Base-by-base conservation (phyloP, 2,113 vertebrate genomes). In the Chloropsis cyanopogon region DNA sequence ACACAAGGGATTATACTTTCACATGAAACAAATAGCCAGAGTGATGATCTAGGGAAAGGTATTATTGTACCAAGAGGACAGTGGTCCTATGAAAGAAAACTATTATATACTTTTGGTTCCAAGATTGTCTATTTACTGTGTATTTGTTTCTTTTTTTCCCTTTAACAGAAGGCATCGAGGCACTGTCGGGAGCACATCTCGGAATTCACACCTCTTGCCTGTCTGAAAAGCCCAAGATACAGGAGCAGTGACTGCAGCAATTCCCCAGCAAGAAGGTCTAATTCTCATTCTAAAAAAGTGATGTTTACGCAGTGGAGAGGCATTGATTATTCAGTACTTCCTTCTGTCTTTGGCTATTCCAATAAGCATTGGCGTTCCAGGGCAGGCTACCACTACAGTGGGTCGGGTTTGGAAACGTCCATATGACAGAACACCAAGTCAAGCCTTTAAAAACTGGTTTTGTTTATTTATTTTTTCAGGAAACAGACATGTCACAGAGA, bases 181-280 rank as follows among this genome's bases (percentile, higher is more conserved):
- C 97, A 97, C n/a, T 97, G 98, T 93, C 88, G 0, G 95, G 98
- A 98, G 87, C 97, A 97, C 89, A 94, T 98, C 84, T 98, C 98
- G 0, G 98, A 98, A 97, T 98, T 98, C 95, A 98, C 98, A 91
- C 98, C 98, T 92, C 97, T 99, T 93, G 97, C 98, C 86, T 98
- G 98, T 76, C 96, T 98, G 96, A 98, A 98, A 68, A 97, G 97
- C 82, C 97, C 97, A 72, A 96, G 87, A 96, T 96, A 96, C 93
- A 97, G 89, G 95, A 96, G 95, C 97, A 97, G 95, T 93, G 98
- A 97, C 80, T 92, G 92, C 97, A 98, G 95, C 91, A 97, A 78
- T 96, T 96, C 91, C 96, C 91, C 97, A 95, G 97, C 98, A 71
- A 97, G 91, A 96, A 98, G 98, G 97, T 98, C 98, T 96, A 96